Evolutionary conservation across 92 coral and sea anemone species (phyloP).

Genomic region (Palythoa grandiflora): DNA sequence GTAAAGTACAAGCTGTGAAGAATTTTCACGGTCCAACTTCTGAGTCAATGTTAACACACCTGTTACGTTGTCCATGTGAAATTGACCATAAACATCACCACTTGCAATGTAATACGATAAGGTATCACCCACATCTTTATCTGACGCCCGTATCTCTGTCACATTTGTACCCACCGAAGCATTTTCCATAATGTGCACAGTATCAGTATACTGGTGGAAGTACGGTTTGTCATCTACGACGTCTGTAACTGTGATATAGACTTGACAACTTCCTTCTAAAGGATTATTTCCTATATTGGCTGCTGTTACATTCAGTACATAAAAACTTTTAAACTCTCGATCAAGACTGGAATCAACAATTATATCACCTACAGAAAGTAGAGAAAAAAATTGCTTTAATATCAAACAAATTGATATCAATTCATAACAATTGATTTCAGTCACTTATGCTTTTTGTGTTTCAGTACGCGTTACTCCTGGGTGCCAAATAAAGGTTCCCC

Average conservation of each 20-base stretch:
- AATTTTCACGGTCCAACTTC: conserved; percentile 79
- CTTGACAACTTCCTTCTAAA: conserved; percentile 70
- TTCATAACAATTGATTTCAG: too few species aligned
- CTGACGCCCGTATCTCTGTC: conserved; percentile 69
- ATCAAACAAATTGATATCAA: too few species aligned
- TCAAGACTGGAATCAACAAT: conserved; percentile 81
- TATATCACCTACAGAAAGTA: conserved; percentile 67
- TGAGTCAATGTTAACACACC: conserved; percentile 73
- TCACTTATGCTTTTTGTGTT: too few species aligned
- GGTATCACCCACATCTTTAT: conserved; percentile 79
- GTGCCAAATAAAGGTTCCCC: too few species aligned
- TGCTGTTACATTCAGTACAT: conserved; percentile 77
- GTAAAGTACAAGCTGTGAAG: conserved; percentile 60
- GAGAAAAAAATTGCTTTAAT: background rate
- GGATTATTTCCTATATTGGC: conserved; percentile 77
- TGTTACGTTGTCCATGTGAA: conserved; percentile 74
- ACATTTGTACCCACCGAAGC: conserved; percentile 69
- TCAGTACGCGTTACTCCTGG: too few species aligned
- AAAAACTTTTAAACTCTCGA: conserved; percentile 79
- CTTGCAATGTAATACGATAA: conserved; percentile 67
- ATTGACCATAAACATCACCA: conserved; percentile 71
- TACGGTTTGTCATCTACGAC: conserved; percentile 84
- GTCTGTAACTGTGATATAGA: conserved; percentile 82
- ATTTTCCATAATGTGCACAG: conserved; percentile 67
- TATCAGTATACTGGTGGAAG: conserved; percentile 58